Conservation (phyloP, 2,888 invertebrate species). For the Trichogramma dendrolimi region DNA sequence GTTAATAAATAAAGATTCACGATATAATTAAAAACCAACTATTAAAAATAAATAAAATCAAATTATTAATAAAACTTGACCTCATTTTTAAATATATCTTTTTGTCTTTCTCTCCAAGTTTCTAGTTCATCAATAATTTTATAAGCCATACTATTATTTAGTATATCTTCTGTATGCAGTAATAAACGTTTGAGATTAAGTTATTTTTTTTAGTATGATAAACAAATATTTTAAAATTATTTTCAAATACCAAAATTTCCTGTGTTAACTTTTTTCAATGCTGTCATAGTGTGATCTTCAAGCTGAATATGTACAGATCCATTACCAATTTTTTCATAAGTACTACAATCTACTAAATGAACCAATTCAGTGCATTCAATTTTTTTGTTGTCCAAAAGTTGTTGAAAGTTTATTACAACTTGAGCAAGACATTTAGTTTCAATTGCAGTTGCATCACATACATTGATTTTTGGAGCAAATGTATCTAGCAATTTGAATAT, state of each 20-base stretch:
- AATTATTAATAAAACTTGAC: slow-evolving; percentile 43
- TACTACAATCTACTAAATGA: slow-evolving; percentile 36
- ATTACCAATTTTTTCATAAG: slow-evolving; percentile 37
- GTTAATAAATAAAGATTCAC: slow-evolving; percentile 23
- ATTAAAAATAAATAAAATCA: slow-evolving; percentile 6
- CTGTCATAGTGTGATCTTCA: slow-evolving; percentile 35
- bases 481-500: slow-evolving; percentile 42
- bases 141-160: slow-evolving; percentile 49
- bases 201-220: neutral
- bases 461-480: slow-evolving; percentile 46
- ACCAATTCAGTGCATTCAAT: slow-evolving; percentile 41
- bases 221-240: neutral
- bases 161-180: slow-evolving; percentile 37
- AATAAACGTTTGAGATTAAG: neutral
- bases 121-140: slow-evolving; percentile 66
- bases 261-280: slow-evolving; percentile 10
- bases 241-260: neutral
- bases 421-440: slow-evolving; percentile 37
- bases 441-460: slow-evolving; percentile 37
- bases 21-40: neutral
- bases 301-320: slow-evolving; percentile 40
- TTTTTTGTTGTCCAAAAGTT: slow-evolving; percentile 39
- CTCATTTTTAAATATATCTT: slow-evolving; percentile 61
- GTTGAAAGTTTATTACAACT: slow-evolving; percentile 38
- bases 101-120: slow-evolving; percentile 69